Percentiles rank a stretch among this genome's conserved stretches.
Conservation (phyloP, 2,113 vertebrate species). For the Holacanthus passer region DNA sequence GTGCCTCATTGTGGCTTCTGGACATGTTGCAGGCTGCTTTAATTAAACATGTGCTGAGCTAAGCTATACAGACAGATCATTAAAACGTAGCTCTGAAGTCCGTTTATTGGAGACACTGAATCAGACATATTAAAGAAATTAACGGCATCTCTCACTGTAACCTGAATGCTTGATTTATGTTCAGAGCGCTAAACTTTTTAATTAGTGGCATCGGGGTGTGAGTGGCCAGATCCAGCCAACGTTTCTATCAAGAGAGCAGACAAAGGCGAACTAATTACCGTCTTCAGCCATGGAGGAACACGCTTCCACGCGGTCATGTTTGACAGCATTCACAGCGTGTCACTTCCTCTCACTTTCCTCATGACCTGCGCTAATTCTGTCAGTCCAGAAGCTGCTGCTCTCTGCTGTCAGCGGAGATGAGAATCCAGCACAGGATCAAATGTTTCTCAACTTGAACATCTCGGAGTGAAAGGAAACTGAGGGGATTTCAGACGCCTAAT, state of each 20-base stretch:
- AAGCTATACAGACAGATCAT: conserved; percentile 49
- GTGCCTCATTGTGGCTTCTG: conserved; percentile 23
- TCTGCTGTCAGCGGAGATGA: conserved; percentile 19
- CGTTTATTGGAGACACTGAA: conserved; percentile 36
- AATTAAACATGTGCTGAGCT: conserved; percentile 53
- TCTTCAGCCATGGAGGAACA: conserved; percentile 13
- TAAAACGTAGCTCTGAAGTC: conserved; percentile 38
- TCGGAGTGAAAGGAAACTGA: conserved; percentile 3
- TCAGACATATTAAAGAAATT: conserved; percentile 41
- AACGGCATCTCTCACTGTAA: conserved; percentile 19
- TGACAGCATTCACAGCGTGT: conserved; percentile 41
- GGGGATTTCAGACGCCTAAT: background rate
- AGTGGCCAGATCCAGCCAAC: conserved; percentile 24
- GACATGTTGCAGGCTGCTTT: conserved; percentile 26
- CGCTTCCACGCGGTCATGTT: conserved; percentile 35
- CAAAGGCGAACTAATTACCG: conserved; percentile 53
- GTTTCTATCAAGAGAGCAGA: conserved; percentile 40
- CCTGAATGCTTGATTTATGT: conserved; percentile 36
- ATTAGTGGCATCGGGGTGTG: conserved; percentile 37
- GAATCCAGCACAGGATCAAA: conserved; percentile 22
- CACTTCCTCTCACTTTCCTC: conserved; percentile 25
- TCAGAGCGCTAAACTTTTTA: conserved; percentile 53
- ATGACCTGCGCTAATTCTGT: conserved; percentile 36
- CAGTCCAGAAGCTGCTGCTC: conserved; percentile 7
- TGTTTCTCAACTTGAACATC: conserved; percentile 15